These are phyloP conservation scores for Cerceris rybyensis DNA, from an alignment of 2,888 invertebrate species.

Conservation along the genomic window DNA sequence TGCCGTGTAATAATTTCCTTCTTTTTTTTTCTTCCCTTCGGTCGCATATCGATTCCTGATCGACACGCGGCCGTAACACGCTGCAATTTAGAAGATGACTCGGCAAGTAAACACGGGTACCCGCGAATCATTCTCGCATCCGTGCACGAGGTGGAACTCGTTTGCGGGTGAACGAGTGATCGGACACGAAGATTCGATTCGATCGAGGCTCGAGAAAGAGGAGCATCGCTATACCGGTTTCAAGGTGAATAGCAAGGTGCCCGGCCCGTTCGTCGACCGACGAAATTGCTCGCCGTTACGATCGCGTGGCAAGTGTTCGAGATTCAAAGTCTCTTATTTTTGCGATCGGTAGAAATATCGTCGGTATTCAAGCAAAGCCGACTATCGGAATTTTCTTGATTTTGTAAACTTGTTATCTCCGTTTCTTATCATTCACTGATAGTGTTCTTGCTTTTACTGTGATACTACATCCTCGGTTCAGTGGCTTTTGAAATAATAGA, in stretches of 20 bases:
- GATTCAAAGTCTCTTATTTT: conserved; percentile 29
- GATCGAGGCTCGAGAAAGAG: conserved; percentile 57
- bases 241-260: conserved; percentile 70
- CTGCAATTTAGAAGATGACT: conserved; percentile 70
- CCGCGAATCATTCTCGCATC: conserved; percentile 68
- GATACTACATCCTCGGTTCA: no score
- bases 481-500: no score
- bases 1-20: conserved; percentile 51
- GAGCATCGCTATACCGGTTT: conserved; percentile 66
- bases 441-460: no score
- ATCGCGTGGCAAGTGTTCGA: conserved; percentile 42
- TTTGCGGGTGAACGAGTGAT: conserved; percentile 68
- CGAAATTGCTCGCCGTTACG: conserved; percentile 64
- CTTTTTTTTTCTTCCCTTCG: conserved; percentile 5
- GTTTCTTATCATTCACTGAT: no score
- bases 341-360: conserved; percentile 23
- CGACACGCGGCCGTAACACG: conserved; percentile 65
- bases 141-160: conserved; percentile 65
- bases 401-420: no score
- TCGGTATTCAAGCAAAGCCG: conserved; percentile 20
- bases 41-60: conserved; percentile 56
- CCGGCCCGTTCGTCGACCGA: conserved; percentile 34
- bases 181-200: conserved; percentile 67
- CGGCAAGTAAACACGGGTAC: conserved; percentile 66
- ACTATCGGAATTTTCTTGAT: not conserved